A percentile compares a stretch with the other conserved stretches of the same genome.
These are phyloP conservation scores for Papilio dardanus DNA, from an alignment of 1,140 invertebrate species.

Conservation along the genomic window DNA sequence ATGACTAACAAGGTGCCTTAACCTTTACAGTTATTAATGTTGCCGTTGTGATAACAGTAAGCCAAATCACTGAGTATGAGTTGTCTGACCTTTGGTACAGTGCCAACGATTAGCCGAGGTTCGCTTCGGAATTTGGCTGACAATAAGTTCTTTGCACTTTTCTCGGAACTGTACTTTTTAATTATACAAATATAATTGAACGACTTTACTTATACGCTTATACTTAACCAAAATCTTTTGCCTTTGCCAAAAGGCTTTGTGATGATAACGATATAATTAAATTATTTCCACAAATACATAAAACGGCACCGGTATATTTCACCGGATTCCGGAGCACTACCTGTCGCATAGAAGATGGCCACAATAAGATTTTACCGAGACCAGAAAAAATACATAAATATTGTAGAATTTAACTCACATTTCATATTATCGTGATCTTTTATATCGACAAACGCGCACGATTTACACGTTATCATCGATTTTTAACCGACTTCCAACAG, in stretches of 20 bases:
- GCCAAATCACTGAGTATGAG: constrained; percentile 8
- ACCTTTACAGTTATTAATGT: constrained; percentile 7
- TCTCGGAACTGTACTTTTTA: neutral
- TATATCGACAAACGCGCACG: too few relatives aligned
- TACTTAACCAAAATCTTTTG: too few relatives aligned
- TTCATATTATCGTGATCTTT: neutral
- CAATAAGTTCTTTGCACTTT: constrained; percentile 2
- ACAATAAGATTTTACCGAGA: too few relatives aligned
- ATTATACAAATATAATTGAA: neutral
- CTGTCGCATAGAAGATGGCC: too few relatives aligned
- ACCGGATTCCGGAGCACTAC: too few relatives aligned
- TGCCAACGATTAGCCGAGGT: constrained; percentile 17
- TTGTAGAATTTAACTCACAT: neutral
- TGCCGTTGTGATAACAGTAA: constrained; percentile 7
- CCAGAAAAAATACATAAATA: too few relatives aligned
- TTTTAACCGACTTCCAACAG: too few relatives aligned
- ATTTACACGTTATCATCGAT: too few relatives aligned
- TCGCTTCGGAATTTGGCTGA: constrained; percentile 12
- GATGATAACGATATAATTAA: neutral
- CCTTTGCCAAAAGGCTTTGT: too few relatives aligned
- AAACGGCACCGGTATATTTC: too few relatives aligned
- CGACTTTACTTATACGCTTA: too few relatives aligned
- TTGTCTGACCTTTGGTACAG: neutral
- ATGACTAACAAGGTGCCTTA: constrained; percentile 17
- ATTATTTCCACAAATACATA: too few relatives aligned